Percentiles rank a stretch among this genome's conserved stretches.
These are phyloP conservation scores for Diarsia mendica DNA, from an alignment of 2,888 invertebrate species.

Conservation along the genomic window DNA sequence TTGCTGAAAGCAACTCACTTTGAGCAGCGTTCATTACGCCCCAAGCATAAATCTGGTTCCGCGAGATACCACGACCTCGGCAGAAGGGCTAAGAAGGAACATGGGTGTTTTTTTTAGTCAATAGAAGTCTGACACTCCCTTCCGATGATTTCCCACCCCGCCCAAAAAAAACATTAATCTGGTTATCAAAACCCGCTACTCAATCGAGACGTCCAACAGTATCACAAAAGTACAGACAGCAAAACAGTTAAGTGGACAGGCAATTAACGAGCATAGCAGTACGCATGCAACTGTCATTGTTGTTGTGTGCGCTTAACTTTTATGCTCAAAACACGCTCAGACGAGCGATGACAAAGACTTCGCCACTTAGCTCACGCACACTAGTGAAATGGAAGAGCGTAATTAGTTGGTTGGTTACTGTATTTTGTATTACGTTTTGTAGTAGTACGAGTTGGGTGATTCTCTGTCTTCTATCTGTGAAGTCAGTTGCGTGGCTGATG, in stretches of 20 bases:
- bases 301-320: constrained; percentile 50
- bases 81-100: too few relatives aligned
- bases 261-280: constrained; percentile 34
- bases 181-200: background rate
- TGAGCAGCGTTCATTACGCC: background rate
- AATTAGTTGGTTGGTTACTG: constrained; percentile 43
- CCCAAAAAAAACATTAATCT: too few relatives aligned
- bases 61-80: too few relatives aligned
- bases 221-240: constrained; percentile 8
- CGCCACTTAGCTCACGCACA: constrained; percentile 50
- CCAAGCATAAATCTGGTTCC: background rate
- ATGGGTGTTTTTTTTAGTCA: too few relatives aligned
- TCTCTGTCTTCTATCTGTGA: background rate
- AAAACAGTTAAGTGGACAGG: constrained; percentile 46
- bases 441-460: background rate
- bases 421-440: constrained; percentile 22
- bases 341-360: constrained; percentile 45
- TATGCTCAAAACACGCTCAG: constrained; percentile 46
- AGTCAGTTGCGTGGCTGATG: background rate
- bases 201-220: constrained; percentile 7
- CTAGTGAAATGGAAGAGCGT: constrained; percentile 37
- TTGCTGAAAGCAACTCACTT: background rate
- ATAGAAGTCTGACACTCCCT: too few relatives aligned
- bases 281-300: constrained; percentile 40
- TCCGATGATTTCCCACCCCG: too few relatives aligned